These are phyloP conservation scores for Cricetomys ansorgei DNA, from an alignment of 2,113 vertebrate genomes.

Conservation along the genomic window DNA sequence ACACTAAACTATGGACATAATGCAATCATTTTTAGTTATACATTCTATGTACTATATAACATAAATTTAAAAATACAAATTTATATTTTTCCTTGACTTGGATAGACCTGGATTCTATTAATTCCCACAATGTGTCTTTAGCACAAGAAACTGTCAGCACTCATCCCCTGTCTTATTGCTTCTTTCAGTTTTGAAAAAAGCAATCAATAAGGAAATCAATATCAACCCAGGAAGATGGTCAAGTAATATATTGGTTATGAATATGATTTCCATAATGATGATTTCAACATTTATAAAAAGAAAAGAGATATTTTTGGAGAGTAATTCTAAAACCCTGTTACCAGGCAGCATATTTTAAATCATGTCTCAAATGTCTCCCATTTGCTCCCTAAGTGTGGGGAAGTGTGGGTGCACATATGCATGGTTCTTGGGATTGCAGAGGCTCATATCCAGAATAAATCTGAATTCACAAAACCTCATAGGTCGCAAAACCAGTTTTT, in stretches of 20 bases:
- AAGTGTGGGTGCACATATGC: background rate
- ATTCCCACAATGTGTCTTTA: background rate
- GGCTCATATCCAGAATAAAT: background rate
- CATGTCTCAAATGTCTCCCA: background rate
- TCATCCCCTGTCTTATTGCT: background rate
- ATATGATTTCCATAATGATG: background rate
- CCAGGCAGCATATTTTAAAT: background rate
- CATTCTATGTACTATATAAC: background rate
- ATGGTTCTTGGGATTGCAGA: background rate
- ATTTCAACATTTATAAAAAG: background rate
- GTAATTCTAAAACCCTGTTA: background rate
- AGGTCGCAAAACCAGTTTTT: background rate
- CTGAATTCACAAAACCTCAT: background rate
- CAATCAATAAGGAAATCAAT: conserved; percentile 40
- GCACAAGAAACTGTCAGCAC: background rate
- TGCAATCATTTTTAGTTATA: background rate
- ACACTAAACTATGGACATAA: background rate
- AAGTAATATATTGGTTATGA: background rate
- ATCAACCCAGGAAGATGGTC: conserved; percentile 14
- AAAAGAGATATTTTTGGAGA: background rate
- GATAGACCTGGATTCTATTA: background rate
- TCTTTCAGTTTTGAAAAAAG: conserved; percentile 13
- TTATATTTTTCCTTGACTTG: background rate
- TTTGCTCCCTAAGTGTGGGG: background rate
- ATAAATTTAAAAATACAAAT: background rate